Base-by-base conservation (phyloP, 1,140 invertebrate genomes). In the Tetragnatha versicolor region DNA sequence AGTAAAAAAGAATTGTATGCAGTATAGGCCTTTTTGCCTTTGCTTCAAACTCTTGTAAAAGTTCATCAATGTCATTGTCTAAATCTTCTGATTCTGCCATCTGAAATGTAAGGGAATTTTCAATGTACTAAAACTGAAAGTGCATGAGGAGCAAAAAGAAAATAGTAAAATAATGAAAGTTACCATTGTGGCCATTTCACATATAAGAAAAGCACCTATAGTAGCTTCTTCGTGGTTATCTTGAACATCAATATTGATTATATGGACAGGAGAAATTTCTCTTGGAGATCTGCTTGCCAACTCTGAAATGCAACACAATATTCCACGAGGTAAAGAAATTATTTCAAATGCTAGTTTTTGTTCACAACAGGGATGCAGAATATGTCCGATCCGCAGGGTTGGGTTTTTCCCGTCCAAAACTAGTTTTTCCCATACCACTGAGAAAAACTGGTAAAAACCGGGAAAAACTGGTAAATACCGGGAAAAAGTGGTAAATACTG, bases 161-260 rank as follows among this genome's bases (percentile, higher is more conserved):
- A 47, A 47, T 47, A 47, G 20, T 20, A 47, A 47, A 47, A 2
- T 47, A 47, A 1, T 47, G 1, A 17, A 45, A 45, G 22, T 65
- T 75, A 95, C 94, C 90, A 94, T 91, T 60, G 91, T 91, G 60
- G 96, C 93, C 85, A 99, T 89, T 87, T 99, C 96, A 86, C 93
- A 95, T 79, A 99, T 97, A 78, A 98, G 88, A 88, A 99, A 98
- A n/a, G 98, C 98, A 79, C 98, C 98, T 84, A 99, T 93, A n/a
- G 97, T 97, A 0, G 98, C 98, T 86, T 99, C 98, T 88, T 99
- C 98, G 79, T 99, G 96, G 87, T 99, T 99, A 88, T 99, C 98
- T 86, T 97, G 95, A 85, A 99, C 98, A 84, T 99, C 97, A 82
- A 99, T 93, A 86, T 99, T 99, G 31, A 99, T 93, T 14, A 99